Conservation (phyloP, 2,797 vertebrate species). For the Momotus momota region DNA sequence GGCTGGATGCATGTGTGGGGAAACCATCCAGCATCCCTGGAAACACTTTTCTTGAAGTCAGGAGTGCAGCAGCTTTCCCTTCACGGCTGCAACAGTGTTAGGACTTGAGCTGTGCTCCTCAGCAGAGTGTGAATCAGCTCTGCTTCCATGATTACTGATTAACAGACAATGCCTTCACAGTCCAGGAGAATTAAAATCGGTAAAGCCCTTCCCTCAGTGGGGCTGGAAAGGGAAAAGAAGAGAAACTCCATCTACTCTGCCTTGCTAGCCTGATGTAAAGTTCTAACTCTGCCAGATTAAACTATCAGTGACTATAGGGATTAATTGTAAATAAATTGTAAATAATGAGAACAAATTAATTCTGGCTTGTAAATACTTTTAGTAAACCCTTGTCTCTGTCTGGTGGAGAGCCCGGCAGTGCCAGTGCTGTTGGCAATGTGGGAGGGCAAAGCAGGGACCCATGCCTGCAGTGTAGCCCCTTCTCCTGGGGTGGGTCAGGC, state of each 20-base stretch:
- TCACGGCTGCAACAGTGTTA: accelerated
- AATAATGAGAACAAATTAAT: background rate
- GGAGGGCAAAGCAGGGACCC: background rate
- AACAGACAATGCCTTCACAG: background rate
- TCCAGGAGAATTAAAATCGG: background rate
- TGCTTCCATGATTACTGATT: background rate
- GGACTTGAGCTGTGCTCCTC: background rate
- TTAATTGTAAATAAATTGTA: background rate
- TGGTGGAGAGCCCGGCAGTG: background rate
- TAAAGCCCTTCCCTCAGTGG: background rate
- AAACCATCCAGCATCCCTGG: background rate
- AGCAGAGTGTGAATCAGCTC: background rate
- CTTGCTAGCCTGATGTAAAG: background rate
- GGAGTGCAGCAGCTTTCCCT: background rate
- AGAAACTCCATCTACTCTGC: background rate
- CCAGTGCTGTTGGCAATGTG: accelerated
- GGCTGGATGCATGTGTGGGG: accelerated
- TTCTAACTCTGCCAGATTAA: background rate
- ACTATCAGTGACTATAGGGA: background rate
- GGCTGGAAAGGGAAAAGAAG: background rate
- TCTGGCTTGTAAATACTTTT: background rate
- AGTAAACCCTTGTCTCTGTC: background rate
- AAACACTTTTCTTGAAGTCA: accelerated
- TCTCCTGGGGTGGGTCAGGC: background rate
- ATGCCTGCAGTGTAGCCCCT: accelerated